phyloP scores from a whole-genome alignment of 2,888 invertebrate species.

The Raillietiella orientalis region DNA sequence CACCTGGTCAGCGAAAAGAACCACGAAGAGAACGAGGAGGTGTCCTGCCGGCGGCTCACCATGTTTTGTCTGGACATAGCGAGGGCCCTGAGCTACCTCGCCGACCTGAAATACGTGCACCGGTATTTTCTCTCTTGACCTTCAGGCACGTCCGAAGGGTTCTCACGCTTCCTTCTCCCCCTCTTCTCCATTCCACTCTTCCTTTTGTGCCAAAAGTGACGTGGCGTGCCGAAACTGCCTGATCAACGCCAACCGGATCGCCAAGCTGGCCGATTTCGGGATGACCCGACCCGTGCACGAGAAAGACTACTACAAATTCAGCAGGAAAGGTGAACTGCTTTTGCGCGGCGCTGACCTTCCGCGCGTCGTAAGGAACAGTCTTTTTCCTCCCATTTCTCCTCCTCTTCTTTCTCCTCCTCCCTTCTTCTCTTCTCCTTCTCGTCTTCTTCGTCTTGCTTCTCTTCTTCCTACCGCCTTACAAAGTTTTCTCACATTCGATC shows the following conservation, averaged over 20 bases:
- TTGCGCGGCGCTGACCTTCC: too few species aligned
- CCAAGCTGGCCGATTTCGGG: constrained; percentile 59
- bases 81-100: constrained; percentile 47
- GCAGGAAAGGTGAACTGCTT: constrained; percentile 29
- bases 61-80: constrained; percentile 63
- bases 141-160: too few species aligned
- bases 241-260: constrained; percentile 31
- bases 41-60: constrained; percentile 42
- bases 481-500: too few species aligned
- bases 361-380: constrained; percentile 1
- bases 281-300: constrained; percentile 66
- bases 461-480: too few species aligned
- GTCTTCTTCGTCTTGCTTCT: too few species aligned
- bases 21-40: constrained; percentile 33
- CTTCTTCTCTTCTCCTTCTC: background rate
- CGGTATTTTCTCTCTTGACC: constrained; percentile 13
- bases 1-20: constrained; percentile 31
- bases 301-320: constrained; percentile 62
- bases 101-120: constrained; percentile 54
- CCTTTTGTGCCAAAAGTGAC: constrained; percentile 22
- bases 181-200: background rate
- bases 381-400: too few species aligned
- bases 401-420: background rate
- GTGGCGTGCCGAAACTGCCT: constrained; percentile 45
- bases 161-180: too few species aligned